Conservation (phyloP, 1,140 invertebrate species). For the Lutraria rhynchaena region DNA sequence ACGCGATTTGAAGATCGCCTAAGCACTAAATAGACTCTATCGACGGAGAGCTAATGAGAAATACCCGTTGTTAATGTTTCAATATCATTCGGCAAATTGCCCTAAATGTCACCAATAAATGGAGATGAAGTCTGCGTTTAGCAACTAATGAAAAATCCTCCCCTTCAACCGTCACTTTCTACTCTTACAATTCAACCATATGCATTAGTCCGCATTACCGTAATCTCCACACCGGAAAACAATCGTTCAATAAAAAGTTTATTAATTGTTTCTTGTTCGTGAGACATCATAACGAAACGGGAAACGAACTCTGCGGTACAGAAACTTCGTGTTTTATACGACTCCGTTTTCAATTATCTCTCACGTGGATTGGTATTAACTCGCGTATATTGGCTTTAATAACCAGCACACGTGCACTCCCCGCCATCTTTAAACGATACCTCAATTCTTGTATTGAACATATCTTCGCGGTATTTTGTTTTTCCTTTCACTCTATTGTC, state of each 20-base stretch:
- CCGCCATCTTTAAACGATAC: constrained; percentile 20
- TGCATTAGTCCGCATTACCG: constrained; percentile 56
- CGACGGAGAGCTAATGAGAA: constrained; percentile 45
- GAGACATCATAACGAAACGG: constrained; percentile 54
- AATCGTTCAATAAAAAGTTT: constrained; percentile 59
- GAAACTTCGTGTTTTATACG: constrained; percentile 57
- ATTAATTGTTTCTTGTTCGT: constrained; percentile 58
- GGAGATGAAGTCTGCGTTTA: constrained; percentile 58
- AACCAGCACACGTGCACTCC: constrained; percentile 37
- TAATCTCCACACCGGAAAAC: constrained; percentile 51
- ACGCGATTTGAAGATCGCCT: constrained; percentile 19
- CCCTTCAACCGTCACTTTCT: constrained; percentile 35
- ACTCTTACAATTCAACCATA: constrained; percentile 10
- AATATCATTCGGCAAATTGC: constrained; percentile 43
- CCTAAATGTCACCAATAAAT: constrained; percentile 58
- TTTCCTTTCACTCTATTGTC: constrained; percentile 17
- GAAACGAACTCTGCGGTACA: constrained; percentile 31
- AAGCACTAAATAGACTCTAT: constrained; percentile 39
- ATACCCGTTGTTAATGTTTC: constrained; percentile 50
- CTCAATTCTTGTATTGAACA: constrained; percentile 1
- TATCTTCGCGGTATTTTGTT: constrained; percentile 48
- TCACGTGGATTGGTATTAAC: constrained; percentile 21
- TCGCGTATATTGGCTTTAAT: constrained; percentile 33
- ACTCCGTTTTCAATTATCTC: constrained; percentile 58
- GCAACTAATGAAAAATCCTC: constrained; percentile 56